Percentiles rank a stretch among this genome's conserved stretches.
These are phyloP conservation scores for Drosophila antonietae DNA, from an alignment of 2,888 invertebrate species.

Conservation along the genomic window DNA sequence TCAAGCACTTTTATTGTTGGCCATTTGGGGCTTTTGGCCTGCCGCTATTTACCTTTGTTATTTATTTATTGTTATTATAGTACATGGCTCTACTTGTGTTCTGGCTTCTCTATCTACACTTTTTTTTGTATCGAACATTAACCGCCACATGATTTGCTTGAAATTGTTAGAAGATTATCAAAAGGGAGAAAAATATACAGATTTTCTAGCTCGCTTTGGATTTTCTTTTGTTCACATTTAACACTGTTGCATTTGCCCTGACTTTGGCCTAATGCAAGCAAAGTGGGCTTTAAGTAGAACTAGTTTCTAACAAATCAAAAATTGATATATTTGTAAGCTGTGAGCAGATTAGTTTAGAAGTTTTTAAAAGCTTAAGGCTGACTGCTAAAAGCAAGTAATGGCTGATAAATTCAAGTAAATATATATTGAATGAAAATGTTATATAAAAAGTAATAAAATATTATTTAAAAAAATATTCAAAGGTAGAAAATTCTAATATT, in stretches of 20 bases:
- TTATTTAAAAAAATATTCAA: too few species aligned
- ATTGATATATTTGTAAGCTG: not conserved
- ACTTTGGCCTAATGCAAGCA: constrained; percentile 19
- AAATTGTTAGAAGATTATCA: constrained; percentile 53
- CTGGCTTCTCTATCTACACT: constrained; percentile 40
- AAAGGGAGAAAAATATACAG: not conserved
- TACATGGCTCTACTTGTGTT: constrained; percentile 63
- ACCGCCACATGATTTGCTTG: constrained; percentile 66
- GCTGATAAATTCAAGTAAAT: not conserved
- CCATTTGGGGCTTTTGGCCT: constrained; percentile 54
- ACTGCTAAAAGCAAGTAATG: not conserved
- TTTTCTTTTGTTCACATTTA: constrained; percentile 18
- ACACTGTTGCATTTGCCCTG: constrained; percentile 26
- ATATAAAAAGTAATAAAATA: too few species aligned
- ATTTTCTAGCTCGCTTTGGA: constrained; percentile 14
- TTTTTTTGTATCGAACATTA: constrained; percentile 55
- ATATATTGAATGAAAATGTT: not conserved
- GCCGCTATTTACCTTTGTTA: constrained; percentile 76
- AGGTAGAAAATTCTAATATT: too few species aligned
- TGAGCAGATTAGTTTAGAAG: not conserved
- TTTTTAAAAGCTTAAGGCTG: not conserved
- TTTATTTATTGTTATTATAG: constrained; percentile 78
- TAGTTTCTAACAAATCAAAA: not conserved
- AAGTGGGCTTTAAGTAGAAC: constrained; percentile 4
- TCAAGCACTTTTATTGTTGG: constrained; percentile 51